Evolutionary conservation across 2,113 vertebrate genomes (phyloP).

Genomic region (Chloropsis hardwickii): DNA sequence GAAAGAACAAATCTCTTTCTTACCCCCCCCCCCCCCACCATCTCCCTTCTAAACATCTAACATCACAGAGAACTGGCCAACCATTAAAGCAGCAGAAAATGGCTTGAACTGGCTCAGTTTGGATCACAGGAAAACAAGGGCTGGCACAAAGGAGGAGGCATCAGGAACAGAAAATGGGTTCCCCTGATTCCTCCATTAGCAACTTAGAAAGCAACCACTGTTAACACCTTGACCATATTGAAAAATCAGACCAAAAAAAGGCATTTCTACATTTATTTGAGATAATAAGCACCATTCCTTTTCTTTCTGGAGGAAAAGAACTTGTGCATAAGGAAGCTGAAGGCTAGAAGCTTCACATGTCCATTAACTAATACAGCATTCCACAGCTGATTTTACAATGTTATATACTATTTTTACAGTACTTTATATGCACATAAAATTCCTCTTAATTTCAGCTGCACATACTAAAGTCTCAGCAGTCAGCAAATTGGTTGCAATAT

Average conservation of each 20-base stretch:
- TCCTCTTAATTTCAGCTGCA: slow-evolving; percentile 44
- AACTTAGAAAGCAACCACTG: background rate
- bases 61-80: background rate
- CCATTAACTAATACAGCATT: slow-evolving; percentile 52
- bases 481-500: slow-evolving; percentile 17
- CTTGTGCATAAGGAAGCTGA: slow-evolving; percentile 41
- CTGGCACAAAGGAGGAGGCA: background rate
- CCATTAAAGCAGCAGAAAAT: background rate
- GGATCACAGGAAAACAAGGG: background rate
- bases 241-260: slow-evolving; percentile 36
- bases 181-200: background rate
- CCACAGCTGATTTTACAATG: slow-evolving; percentile 48
- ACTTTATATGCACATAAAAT: slow-evolving; percentile 53
- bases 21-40: background rate
- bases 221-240: background rate
- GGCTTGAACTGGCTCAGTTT: background rate
- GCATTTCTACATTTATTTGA: slow-evolving; percentile 58
- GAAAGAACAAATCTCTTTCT: background rate
- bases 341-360: slow-evolving; percentile 31
- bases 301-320: slow-evolving; percentile 52
- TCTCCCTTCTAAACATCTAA: background rate
- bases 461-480: slow-evolving; percentile 28
- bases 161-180: background rate
- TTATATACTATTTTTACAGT: slow-evolving; percentile 57
- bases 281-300: slow-evolving; percentile 58